Conservation (phyloP, 2,113 vertebrate genomes). For the Excalfactoria chinensis region DNA sequence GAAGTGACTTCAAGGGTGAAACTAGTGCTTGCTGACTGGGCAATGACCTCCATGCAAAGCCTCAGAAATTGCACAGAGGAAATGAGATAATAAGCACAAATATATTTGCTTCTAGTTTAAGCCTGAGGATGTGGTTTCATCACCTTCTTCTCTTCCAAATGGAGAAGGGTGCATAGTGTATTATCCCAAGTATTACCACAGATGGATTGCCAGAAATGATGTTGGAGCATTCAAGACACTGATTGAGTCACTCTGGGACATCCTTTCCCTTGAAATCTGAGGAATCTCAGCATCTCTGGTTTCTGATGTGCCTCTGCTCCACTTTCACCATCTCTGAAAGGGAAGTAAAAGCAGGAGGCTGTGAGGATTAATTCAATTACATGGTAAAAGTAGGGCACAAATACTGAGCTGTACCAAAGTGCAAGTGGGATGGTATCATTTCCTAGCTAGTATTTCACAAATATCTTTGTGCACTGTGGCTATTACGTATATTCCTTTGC, state of each 20-base stretch:
- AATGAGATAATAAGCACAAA: conserved; percentile 62
- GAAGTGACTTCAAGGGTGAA: background rate
- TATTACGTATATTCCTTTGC: background rate
- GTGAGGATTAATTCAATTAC: background rate
- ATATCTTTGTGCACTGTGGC: background rate
- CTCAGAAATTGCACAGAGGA: conserved; percentile 23
- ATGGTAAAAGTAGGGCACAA: background rate
- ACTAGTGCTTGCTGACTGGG: conserved; percentile 2
- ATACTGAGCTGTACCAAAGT: background rate
- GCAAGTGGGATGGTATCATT: background rate
- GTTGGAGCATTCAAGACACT: background rate
- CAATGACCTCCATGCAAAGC: background rate
- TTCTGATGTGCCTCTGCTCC: conserved; percentile 31
- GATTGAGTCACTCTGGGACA: conserved; percentile 46
- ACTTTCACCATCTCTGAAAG: conserved; percentile 25
- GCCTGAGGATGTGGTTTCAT: conserved; percentile 65
- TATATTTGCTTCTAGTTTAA: background rate
- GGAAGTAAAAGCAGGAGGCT: background rate
- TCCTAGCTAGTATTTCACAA: background rate
- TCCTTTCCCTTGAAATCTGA: conserved; percentile 52
- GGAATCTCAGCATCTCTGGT: conserved; percentile 25
- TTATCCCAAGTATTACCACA: conserved; percentile 17
- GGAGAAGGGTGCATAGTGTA: conserved; percentile 43
- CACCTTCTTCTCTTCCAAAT: conserved; percentile 39
- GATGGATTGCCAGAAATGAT: conserved; percentile 20